A percentile compares a stretch with the other conserved stretches of the same genome.
Conservation (phyloP, 2,888 invertebrate species). For the Herminia tarsipennalis region DNA sequence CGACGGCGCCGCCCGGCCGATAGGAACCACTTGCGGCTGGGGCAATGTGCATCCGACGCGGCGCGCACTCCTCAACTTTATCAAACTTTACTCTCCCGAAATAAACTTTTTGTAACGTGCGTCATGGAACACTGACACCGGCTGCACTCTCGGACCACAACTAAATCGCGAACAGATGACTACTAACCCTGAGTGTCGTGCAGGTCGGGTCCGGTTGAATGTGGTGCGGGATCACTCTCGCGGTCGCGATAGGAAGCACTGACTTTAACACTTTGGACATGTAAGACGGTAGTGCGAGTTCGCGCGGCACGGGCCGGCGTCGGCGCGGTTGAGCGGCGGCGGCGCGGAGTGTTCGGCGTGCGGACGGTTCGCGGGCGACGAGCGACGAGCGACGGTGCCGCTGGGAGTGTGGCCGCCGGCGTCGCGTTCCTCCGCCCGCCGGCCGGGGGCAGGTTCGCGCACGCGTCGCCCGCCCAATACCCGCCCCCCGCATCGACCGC, state of each 20-base stretch:
- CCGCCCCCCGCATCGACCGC: constrained; percentile 76
- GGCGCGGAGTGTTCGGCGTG: constrained; percentile 73
- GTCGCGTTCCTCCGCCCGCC: constrained; percentile 55
- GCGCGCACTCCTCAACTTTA: constrained; percentile 77
- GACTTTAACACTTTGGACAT: constrained; percentile 83
- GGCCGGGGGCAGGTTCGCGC: constrained; percentile 69
- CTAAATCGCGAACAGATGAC: constrained; percentile 49
- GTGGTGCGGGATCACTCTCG: constrained; percentile 80
- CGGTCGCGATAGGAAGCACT: constrained; percentile 82
- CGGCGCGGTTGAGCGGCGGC: constrained; percentile 74
- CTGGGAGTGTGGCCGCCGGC: constrained; percentile 57
- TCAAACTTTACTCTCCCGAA: constrained; percentile 75
- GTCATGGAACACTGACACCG: constrained; percentile 62
- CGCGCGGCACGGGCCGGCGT: constrained; percentile 79
- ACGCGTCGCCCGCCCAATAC: constrained; percentile 71
- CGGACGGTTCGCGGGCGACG: constrained; percentile 60
- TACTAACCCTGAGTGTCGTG: constrained; percentile 83
- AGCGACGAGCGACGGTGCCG: constrained; percentile 58
- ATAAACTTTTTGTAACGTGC: constrained; percentile 74
- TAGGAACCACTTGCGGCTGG: constrained; percentile 76
- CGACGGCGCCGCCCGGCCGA: constrained; percentile 77
- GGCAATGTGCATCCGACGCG: constrained; percentile 76
- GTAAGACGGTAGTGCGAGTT: constrained; percentile 67
- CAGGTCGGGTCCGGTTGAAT: constrained; percentile 78
- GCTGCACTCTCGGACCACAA: constrained; percentile 48